Evolutionary conservation across 2,888 invertebrate species (phyloP), one percentile per base, ranked within the genome.

Genomic region (Thecophora atra): DNA sequence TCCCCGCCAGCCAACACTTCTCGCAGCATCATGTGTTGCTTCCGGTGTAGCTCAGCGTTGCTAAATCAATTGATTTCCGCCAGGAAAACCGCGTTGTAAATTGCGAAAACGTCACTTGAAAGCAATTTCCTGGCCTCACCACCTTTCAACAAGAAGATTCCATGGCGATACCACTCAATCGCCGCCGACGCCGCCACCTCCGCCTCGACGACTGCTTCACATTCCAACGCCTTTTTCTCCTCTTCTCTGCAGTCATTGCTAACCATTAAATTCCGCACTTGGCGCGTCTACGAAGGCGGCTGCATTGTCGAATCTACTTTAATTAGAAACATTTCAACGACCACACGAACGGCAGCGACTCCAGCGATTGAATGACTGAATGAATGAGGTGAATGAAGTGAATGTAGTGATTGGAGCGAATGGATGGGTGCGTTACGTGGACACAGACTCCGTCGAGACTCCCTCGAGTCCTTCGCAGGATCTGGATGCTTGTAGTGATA

Each of bases 161-260:
- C 26, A 19, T 7, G 28, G 71, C 64, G 54, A 44, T 73, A 13
- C 28, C 37, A 37, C 37, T 37, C 62, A 19, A 24, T 19, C 17
- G 11, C 21, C 47, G 44, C 26, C 42, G 42, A n/a, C 62, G 62
- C 67, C 44, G 26, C 56, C 56, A 47, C 64, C 64, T 37, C 37
- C 56, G 19, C 44, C 21, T 3, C 17, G 24, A 28, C 21, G 1
- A n/a, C 30, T 26, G 51, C 79, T 78, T 80, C 76, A 76, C 78
- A 77, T 80, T 80, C 24, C 44, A 74, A 75, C 30, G 77, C 76
- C 74, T 73, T 78, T 72, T 73, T 76, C 73, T 62, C 73, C 72
- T 69, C 68, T 71, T 68, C 73, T 64, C 21, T 66, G 11, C 44
- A 5, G 5, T 19, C 51, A n/a, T 56, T 56, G 26, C 56, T 56